Evolutionary conservation across 1,140 invertebrate species (phyloP).

Genomic region (Brachystomella parvula): DNA sequence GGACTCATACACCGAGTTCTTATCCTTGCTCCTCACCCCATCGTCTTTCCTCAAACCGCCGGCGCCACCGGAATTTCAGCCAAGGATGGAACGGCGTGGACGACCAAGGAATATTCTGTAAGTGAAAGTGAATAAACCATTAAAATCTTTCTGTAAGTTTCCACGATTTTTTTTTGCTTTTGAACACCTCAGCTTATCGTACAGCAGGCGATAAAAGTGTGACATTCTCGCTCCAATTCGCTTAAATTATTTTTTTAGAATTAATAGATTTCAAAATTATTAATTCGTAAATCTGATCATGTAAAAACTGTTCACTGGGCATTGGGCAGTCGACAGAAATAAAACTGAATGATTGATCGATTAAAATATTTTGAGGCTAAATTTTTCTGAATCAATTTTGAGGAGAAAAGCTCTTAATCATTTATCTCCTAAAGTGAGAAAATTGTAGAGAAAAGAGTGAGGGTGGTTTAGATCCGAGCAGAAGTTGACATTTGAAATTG

Average conservation of each 20-base stretch:
- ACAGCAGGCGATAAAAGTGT: not conserved
- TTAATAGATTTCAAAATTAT: not conserved
- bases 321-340: too few relatives aligned
- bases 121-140: conserved; percentile 8
- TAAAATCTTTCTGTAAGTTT: not conserved
- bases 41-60: not conserved
- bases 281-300: not conserved
- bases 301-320: not conserved
- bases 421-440: not conserved
- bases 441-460: not conserved
- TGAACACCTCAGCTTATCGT: too few relatives aligned
- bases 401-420: too few relatives aligned
- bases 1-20: not conserved
- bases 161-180: too few relatives aligned
- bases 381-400: too few relatives aligned
- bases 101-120: conserved; percentile 33
- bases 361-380: too few relatives aligned
- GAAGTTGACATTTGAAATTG: conserved; percentile 5
- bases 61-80: not conserved
- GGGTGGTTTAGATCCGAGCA: not conserved
- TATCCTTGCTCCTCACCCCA: not conserved
- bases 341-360: too few relatives aligned
- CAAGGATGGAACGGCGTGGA: conserved; percentile 31
- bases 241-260: not conserved
- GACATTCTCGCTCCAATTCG: not conserved